Evolutionary conservation across 2,888 invertebrate species (phyloP).

Genomic region (Melitaea athalia): DNA sequence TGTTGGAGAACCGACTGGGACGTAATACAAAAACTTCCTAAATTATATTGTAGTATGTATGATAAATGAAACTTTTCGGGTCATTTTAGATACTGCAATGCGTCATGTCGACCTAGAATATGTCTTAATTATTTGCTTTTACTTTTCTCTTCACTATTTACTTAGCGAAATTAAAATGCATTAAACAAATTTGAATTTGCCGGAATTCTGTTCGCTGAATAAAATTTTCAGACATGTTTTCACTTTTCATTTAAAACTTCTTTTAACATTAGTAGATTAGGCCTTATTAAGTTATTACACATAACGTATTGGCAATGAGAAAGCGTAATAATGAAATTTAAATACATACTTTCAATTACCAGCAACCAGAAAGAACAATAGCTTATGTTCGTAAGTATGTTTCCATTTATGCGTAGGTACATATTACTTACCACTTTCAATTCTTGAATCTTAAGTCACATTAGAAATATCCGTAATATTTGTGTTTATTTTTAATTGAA

Average conservation of each 20-base stretch:
- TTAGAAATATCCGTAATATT: not conserved
- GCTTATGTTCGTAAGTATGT: conserved; percentile 41
- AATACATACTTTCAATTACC: conserved; percentile 34
- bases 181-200: conserved; percentile 34
- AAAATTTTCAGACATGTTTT: conserved; percentile 31
- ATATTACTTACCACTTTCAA: not conserved
- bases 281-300: conserved; percentile 21
- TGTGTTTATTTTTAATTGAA: too few relatives aligned
- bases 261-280: conserved; percentile 19
- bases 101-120: conserved; percentile 31
- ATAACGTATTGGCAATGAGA: conserved; percentile 20
- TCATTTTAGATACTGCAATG: conserved; percentile 37
- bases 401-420: conserved; percentile 41
- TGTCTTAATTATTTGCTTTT: conserved; percentile 35
- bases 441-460: not conserved
- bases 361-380: conserved; percentile 41
- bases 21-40: conserved; percentile 43
- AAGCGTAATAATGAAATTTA: conserved; percentile 25
- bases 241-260: conserved; percentile 29
- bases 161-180: conserved; percentile 37
- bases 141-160: conserved; percentile 35
- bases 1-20: conserved; percentile 35
- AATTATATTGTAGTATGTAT: conserved; percentile 36
- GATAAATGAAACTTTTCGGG: conserved; percentile 39
- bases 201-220: conserved; percentile 26